A percentile compares a stretch with the other conserved stretches of the same genome.
These are phyloP conservation scores for Ommatoiulus sabulosus DNA, from an alignment of 2,888 invertebrate species.

Conservation along the genomic window DNA sequence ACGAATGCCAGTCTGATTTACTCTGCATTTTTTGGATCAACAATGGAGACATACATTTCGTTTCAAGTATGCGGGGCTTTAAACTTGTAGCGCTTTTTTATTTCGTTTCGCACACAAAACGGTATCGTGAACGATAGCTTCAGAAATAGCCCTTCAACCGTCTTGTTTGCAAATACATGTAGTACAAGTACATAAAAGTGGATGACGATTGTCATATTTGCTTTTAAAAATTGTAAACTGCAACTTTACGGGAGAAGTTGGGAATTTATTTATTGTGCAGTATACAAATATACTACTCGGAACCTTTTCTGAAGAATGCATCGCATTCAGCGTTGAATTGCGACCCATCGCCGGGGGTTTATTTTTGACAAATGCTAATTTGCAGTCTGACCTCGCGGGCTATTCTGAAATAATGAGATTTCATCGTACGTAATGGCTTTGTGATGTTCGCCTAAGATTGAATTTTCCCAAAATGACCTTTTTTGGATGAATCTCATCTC, in stretches of 20 bases:
- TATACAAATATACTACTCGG: too few species aligned
- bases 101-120: too few species aligned
- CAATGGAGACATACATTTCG: not conserved
- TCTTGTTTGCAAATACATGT: too few species aligned
- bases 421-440: not conserved
- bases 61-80: too few species aligned
- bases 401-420: slow-evolving; percentile 4
- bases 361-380: slow-evolving; percentile 17
- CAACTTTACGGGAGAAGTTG: not conserved
- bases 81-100: too few species aligned
- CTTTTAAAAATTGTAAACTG: not conserved
- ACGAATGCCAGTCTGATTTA: not conserved
- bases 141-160: too few species aligned
- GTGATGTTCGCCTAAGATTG: slow-evolving; percentile 19
- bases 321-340: not conserved
- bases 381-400: not conserved
- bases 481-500: not conserved
- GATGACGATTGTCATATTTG: not conserved
- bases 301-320: too few species aligned
- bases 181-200: too few species aligned
- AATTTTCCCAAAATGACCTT: slow-evolving; percentile 7
- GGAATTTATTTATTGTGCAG: not conserved
- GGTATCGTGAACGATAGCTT: not conserved
- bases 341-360: not conserved
- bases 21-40: not conserved